Evolutionary conservation across 2,113 vertebrate genomes (phyloP).

Genomic region (Tragelaphus imberbis): DNA sequence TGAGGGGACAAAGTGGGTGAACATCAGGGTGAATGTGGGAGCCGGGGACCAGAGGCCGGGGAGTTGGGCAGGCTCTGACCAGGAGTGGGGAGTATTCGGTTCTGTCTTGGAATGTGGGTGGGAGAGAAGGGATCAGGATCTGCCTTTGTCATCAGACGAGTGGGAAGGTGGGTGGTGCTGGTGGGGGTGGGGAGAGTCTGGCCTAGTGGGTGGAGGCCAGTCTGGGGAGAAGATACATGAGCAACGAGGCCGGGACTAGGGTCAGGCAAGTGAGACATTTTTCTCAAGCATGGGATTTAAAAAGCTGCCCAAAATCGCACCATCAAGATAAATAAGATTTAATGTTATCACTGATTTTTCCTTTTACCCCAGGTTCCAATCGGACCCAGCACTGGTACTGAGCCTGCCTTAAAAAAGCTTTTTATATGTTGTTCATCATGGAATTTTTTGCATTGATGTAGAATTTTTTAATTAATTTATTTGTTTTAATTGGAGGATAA

Average conservation of each 20-base stretch:
- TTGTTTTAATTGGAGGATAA: background rate
- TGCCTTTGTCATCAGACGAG: background rate
- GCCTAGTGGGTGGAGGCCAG: background rate
- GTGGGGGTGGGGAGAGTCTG: accelerated
- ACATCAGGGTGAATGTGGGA: no score
- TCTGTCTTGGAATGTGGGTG: background rate
- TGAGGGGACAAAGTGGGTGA: background rate
- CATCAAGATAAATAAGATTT: background rate
- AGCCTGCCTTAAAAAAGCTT: background rate
- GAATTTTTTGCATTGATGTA: background rate
- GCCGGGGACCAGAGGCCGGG: background rate
- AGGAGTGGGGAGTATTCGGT: background rate
- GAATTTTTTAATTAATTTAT: background rate
- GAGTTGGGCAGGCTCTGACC: background rate
- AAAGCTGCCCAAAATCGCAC: background rate
- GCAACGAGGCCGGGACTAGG: background rate
- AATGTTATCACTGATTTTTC: background rate
- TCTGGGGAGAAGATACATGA: background rate
- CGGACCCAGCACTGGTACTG: background rate
- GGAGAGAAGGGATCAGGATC: background rate
- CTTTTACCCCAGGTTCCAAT: background rate
- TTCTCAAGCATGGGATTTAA: background rate
- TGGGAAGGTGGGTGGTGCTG: background rate
- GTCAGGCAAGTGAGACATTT: background rate
- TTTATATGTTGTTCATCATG: background rate